Base-by-base conservation (phyloP, 2,888 invertebrate genomes). In the Callyntrura sp. region DNA sequence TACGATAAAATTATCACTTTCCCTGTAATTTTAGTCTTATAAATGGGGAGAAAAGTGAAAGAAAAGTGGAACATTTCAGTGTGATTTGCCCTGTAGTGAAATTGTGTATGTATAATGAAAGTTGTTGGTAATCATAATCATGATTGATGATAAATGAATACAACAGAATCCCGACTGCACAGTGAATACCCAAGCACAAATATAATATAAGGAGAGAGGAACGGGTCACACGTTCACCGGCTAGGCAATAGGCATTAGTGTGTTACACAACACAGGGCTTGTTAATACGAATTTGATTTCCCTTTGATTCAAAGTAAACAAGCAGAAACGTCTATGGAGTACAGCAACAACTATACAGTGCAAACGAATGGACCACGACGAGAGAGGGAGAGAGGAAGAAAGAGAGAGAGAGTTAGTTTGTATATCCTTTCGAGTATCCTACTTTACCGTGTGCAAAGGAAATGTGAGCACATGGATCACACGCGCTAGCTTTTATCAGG, bases 1-100 rank as follows among this genome's bases (percentile, higher is more conserved):
- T 14, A 35, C 6, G 51, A 43, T 28, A 45, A 48, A 86, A 79
- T 81, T 81, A 81, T 87, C 70, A 57, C 79, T 87, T 81, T 86
- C 60, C 57, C 81, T 20, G 23, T 25, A 81, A 70, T 81, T 55
- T 57, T 1, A n/a, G 5, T 20, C 68, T 11, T 35, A n/a, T 23
- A 78, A 81, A 55, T 11, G 17, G 28, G 35, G 35, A 60, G 57
- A 28, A 48, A 62, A 28, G 62, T 60, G 28, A 76, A 62, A 62
- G 62, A 25, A 73, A 55, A 60, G 81, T 12, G 65, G 65, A 68
- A n/a, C 45, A 14, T 78, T 45, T 73, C 28, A 78, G 23, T 57
- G n/a, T 8, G 28, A 55, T 57, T 79, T 55, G 12, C 35, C 57
- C 28, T 20, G 55, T n/a, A n/a, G n/a, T 48, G 25, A 76, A 51